These are phyloP conservation scores for Chloebia gouldiae DNA, from an alignment of 2,113 vertebrate genomes.

Conservation along the genomic window DNA sequence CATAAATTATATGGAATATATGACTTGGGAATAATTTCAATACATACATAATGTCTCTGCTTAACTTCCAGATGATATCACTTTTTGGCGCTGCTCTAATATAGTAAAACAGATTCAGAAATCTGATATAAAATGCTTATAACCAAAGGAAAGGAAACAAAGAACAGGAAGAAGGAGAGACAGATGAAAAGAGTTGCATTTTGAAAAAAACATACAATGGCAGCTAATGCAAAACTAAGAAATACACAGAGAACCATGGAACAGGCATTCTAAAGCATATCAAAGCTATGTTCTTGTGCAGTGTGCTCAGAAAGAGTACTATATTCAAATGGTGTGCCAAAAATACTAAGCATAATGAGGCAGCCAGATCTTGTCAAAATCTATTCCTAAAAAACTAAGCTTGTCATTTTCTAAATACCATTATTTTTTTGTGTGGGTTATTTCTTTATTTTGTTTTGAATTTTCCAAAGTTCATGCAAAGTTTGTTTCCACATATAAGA, in stretches of 20 bases:
- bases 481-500: neutral
- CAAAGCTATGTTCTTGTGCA: neutral
- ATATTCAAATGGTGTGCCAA: neutral
- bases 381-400: neutral
- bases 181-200: neutral
- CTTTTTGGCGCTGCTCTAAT: constrained; percentile 24
- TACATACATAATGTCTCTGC: constrained; percentile 44
- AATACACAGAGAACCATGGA: neutral
- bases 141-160: constrained; percentile 22
- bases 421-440: neutral
- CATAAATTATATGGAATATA: neutral
- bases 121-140: constrained; percentile 49
- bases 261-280: neutral
- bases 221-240: neutral
- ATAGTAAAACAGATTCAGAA: constrained; percentile 45
- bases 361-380: neutral
- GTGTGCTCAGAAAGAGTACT: neutral
- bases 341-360: neutral
- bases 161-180: constrained; percentile 14
- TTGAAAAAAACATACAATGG: neutral
- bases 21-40: constrained; percentile 62
- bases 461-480: neutral
- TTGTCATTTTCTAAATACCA: neutral
- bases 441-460: neutral
- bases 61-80: constrained; percentile 48